Percentiles rank a stretch among this genome's conserved stretches.
These are phyloP conservation scores for Papilio xuthus DNA, from an alignment of 1,140 invertebrate genomes.

Conservation along the genomic window DNA sequence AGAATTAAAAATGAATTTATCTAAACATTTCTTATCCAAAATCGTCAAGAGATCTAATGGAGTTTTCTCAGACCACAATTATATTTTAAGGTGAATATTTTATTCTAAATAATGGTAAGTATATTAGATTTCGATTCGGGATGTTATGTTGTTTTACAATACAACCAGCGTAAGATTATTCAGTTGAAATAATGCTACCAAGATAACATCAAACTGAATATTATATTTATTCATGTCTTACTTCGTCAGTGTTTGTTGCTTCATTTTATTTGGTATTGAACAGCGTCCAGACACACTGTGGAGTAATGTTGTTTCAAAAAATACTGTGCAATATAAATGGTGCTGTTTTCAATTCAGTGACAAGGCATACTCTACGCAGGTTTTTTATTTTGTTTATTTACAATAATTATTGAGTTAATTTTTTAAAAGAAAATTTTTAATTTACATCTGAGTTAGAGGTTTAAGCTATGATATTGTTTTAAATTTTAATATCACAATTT, in stretches of 20 bases:
- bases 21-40: constrained; percentile 19
- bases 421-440: no score
- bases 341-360: background rate
- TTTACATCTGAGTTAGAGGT: no score
- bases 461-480: no score
- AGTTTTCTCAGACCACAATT: constrained; percentile 21
- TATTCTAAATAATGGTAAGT: background rate
- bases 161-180: background rate
- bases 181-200: background rate
- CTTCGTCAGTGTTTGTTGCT: background rate
- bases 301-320: constrained; percentile 18
- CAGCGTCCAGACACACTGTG: background rate
- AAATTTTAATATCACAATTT: no score
- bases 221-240: background rate
- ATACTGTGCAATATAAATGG: background rate
- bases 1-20: constrained; percentile 15
- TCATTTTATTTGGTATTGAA: constrained; percentile 4
- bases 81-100: constrained; percentile 31
- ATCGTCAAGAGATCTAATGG: background rate
- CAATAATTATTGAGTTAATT: no score
- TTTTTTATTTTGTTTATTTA: background rate
- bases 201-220: constrained; percentile 7
- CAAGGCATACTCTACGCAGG: background rate
- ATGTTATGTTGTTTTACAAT: background rate
- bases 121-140: background rate